These are phyloP conservation scores for Papilio gigon DNA, from an alignment of 2,888 invertebrate genomes.

Conservation along the genomic window DNA sequence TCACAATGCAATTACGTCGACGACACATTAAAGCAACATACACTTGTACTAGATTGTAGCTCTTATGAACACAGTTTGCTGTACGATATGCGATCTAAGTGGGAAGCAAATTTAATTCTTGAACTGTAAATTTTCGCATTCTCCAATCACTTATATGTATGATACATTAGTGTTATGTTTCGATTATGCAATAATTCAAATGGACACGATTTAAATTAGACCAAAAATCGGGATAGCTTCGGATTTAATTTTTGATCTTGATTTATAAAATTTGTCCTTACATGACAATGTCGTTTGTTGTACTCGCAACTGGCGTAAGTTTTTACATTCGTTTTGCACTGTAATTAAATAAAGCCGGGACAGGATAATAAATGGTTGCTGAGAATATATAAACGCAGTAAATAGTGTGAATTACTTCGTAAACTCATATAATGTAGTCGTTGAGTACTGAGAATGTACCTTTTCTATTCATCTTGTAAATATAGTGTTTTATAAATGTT, in stretches of 20 bases:
- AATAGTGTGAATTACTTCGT: background rate
- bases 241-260: background rate
- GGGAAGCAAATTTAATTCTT: background rate
- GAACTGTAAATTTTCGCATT: too few relatives aligned
- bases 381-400: background rate
- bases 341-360: constrained; percentile 9
- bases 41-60: background rate
- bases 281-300: background rate
- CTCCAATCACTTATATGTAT: too few relatives aligned
- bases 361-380: background rate
- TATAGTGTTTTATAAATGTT: too few relatives aligned
- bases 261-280: constrained; percentile 3
- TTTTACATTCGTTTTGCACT: background rate
- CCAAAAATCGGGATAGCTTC: background rate
- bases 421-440: too few relatives aligned
- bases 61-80: background rate
- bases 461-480: background rate
- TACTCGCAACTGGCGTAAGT: background rate
- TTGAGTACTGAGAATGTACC: too few relatives aligned
- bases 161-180: background rate
- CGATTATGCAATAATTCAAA: background rate
- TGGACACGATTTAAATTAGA: background rate
- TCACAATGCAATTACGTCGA: background rate
- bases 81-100: background rate
- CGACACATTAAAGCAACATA: background rate